These are phyloP conservation scores for rabbit (Oryctolagus cuniculus) DNA, from an alignment of 2,113 vertebrate genomes.

Conservation along the genomic window mOryCun1.1 NC_091443.1:91633001-91633500, in stretches of 20 bases:
- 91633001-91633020: too few relatives aligned
- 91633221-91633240: not conserved
- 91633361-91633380: not conserved
- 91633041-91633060: not conserved
- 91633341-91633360: not conserved
- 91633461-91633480: too few relatives aligned
- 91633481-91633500: too few relatives aligned
- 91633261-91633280: not conserved
- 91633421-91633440: not conserved
- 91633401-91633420: not conserved
- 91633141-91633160: not conserved
- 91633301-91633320: not conserved
- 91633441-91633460: not conserved
- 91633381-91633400: not conserved
- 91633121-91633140: not conserved
- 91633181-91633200: not conserved
- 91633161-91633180: not conserved
- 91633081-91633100: not conserved
- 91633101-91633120: not conserved
- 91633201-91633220: not conserved
- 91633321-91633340: accelerated
- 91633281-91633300: not conserved
- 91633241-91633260: not conserved
- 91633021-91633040: too few relatives aligned
- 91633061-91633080: not conserved